phyloP scores from a whole-genome alignment of 2,113 vertebrate species.

The Puntigrus tetrazona region DNA sequence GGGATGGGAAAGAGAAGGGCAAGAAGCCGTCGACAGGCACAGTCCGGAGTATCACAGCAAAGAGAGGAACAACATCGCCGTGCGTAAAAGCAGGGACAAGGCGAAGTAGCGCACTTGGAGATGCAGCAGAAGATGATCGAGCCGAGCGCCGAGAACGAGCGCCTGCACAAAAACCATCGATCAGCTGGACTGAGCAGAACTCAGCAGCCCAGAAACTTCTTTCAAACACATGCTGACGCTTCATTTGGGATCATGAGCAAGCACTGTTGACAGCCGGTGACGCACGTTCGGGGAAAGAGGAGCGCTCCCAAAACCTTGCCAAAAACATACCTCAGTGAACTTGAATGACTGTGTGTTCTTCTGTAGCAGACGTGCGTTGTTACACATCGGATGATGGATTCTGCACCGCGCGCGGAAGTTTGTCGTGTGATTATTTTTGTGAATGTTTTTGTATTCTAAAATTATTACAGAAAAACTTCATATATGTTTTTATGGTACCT shows the following conservation, averaged over 20 bases:
- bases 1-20: slow-evolving; percentile 68
- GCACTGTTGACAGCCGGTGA: slow-evolving; percentile 84
- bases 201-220: slow-evolving; percentile 86
- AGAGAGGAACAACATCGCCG: slow-evolving; percentile 96
- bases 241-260: too few relatives aligned
- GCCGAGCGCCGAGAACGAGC: slow-evolving; percentile 88
- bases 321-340: slow-evolving; percentile 82
- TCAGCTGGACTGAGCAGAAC: slow-evolving; percentile 89
- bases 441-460: slow-evolving; percentile 82
- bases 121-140: slow-evolving; percentile 94
- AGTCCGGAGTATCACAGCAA: slow-evolving; percentile 92
- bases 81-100: slow-evolving; percentile 96
- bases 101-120: slow-evolving; percentile 91
- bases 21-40: slow-evolving; percentile 86
- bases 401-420: slow-evolving; percentile 77
- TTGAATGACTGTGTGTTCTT: slow-evolving; percentile 55
- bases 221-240: slow-evolving; percentile 87
- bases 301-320: not conserved
- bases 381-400: slow-evolving; percentile 64
- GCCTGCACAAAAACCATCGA: slow-evolving; percentile 91
- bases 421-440: slow-evolving; percentile 64
- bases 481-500: slow-evolving; percentile 86
- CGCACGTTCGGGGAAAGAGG: slow-evolving; percentile 17
- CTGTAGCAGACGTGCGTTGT: slow-evolving; percentile 77
- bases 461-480: slow-evolving; percentile 92